phyloP scores from a whole-genome alignment of 30 jellyfish, hydroid and myxozoan genomes.

The Turritopsis dohrnii region DNA sequence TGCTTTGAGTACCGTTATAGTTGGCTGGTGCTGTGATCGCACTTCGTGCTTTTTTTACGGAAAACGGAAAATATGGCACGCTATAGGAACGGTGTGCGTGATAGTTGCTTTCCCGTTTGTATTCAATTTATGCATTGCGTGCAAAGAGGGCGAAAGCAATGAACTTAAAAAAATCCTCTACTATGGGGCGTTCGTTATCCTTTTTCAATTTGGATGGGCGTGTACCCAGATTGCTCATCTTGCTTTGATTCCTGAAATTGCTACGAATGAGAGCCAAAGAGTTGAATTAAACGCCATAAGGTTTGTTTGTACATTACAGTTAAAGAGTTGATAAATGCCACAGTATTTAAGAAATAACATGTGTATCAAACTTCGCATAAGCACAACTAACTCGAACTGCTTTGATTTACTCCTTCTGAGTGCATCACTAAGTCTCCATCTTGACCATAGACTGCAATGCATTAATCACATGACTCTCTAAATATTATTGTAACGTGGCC shows the following conservation, averaged over 20 bases:
- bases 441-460: too few relatives aligned
- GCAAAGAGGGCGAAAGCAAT: constrained; percentile 35
- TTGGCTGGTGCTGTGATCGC: constrained; percentile 85
- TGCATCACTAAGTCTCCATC: too few relatives aligned
- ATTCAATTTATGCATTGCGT: constrained; percentile 63
- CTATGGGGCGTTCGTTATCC: constrained; percentile 81
- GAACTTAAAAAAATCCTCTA: constrained; percentile 40
- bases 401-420: too few relatives aligned
- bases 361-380: too few relatives aligned
- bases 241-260: constrained; percentile 84
- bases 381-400: too few relatives aligned
- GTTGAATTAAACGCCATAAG: constrained; percentile 88
- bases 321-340: too few relatives aligned
- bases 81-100: constrained; percentile 73
- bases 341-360: too few relatives aligned
- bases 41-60: constrained; percentile 55
- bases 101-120: constrained; percentile 72
- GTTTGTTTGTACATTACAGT: constrained; percentile 50
- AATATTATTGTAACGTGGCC: too few relatives aligned
- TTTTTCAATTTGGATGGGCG: constrained; percentile 96
- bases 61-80: constrained; percentile 83
- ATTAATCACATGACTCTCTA: too few relatives aligned
- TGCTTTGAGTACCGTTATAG: constrained; percentile 72
- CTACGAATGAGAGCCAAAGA: constrained; percentile 57
- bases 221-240: constrained; percentile 81